Conservation (phyloP, 2,888 invertebrate genomes). For the Cyclophora punctaria region DNA sequence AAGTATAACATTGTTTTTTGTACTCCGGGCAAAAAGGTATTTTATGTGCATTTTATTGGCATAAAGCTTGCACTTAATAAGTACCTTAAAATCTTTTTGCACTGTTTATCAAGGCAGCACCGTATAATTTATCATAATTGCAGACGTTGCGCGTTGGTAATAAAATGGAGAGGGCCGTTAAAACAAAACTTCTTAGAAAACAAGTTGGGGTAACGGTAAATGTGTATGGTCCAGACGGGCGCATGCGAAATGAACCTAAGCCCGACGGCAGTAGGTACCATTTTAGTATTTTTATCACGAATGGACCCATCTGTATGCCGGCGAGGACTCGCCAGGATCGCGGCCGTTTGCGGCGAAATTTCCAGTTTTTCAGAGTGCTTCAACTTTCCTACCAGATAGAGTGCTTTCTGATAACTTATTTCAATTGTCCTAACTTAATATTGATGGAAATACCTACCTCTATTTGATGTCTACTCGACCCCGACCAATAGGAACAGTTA, state of each 20-base stretch:
- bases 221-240: conserved; percentile 23
- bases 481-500: too few relatives aligned
- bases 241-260: conserved; percentile 33
- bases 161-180: conserved; percentile 27
- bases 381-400: too few relatives aligned
- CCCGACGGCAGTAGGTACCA: conserved; percentile 20
- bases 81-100: conserved; percentile 15
- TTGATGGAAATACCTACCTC: too few relatives aligned
- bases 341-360: conserved; percentile 10
- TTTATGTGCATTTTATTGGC: not conserved
- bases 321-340: conserved; percentile 12
- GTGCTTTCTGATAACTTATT: not conserved
- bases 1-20: too few relatives aligned
- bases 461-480: too few relatives aligned
- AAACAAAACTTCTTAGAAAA: conserved; percentile 46
- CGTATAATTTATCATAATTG: conserved; percentile 34
- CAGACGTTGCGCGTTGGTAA: conserved; percentile 26
- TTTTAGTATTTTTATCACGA: conserved; percentile 33
- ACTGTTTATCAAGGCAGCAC: conserved; percentile 13
- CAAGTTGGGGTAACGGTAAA: conserved; percentile 28
- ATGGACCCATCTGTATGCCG: conserved; percentile 23
- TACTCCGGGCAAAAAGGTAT: not conserved
- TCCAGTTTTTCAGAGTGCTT: conserved; percentile 3
- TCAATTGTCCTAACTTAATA: too few relatives aligned
- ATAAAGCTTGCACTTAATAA: not conserved